phyloP scores from a whole-genome alignment of 2,888 invertebrate species.

The Diarsia rubi region DNA sequence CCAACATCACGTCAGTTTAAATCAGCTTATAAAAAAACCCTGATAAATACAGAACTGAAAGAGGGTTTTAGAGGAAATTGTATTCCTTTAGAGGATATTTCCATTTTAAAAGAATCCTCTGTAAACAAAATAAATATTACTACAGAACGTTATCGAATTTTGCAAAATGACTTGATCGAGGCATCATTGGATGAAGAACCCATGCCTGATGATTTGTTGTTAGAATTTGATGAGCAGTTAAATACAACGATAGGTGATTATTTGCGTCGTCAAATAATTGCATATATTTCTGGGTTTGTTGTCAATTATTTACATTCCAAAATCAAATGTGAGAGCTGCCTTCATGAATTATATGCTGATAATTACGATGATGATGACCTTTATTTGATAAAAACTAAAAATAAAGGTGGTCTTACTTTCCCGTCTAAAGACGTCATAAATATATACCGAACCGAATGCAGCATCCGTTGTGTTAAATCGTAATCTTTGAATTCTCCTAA shows the following conservation, averaged over 20 bases:
- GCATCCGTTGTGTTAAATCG: constrained; percentile 5
- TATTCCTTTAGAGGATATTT: constrained; percentile 44
- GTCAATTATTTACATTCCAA: constrained; percentile 25
- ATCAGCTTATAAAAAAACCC: constrained; percentile 41
- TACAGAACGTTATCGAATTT: constrained; percentile 25
- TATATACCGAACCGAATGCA: constrained; percentile 1
- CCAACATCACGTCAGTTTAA: constrained; percentile 46
- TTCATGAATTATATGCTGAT: constrained; percentile 19
- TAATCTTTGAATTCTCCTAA: constrained; percentile 5
- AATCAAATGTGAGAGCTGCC: constrained; percentile 35
- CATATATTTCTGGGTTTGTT: constrained; percentile 45
- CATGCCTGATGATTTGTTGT: constrained; percentile 21
- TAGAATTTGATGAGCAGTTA: constrained; percentile 36
- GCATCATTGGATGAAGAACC: constrained; percentile 18
- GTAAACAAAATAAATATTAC: constrained; percentile 37
- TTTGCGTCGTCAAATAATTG: constrained; percentile 41
- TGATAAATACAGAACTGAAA: constrained; percentile 36
- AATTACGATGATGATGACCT: constrained; percentile 30
- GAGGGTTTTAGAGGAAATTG: constrained; percentile 36
- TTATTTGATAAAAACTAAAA: constrained; percentile 9
- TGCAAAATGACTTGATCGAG: constrained; percentile 11
- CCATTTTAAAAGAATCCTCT: constrained; percentile 23
- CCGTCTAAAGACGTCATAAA: constrained; percentile 14
- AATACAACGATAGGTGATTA: constrained; percentile 33
- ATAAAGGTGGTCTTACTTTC: constrained; percentile 9